Base-by-base conservation (phyloP, 2,888 invertebrate genomes). In the Sphaerophoria taeniata region DNA sequence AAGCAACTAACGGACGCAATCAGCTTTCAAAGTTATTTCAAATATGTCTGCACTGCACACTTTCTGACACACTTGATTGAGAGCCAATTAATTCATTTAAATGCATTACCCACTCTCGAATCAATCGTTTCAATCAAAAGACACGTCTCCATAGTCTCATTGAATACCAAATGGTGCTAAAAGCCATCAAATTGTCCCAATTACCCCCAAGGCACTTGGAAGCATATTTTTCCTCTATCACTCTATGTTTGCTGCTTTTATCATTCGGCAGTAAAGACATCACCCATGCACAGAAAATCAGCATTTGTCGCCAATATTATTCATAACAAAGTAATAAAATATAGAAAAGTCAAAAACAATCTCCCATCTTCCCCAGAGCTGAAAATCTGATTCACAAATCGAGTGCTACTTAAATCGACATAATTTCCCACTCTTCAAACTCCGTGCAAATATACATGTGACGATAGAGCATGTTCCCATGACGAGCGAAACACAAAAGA, bases 401-500 rank as follows among this genome's bases (percentile, higher is more conserved):
- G 65, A 65, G 65, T 51, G 53, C 67, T 53, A 67, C 53, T 67
- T 53, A 67, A 39, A 24, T 53, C 39, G 67, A 67, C 67, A 67
- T 65, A 65, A 65, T 65, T 65, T 36, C 11, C 2, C 34, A 49
- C 16, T 2, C 36, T 49, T 49, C 33, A 49, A 47, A 33, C 9
- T 47, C 51, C n/a, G 31, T 11, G 9, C 6, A 9, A 11, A n/a
- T 5, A 9, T 1, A 12, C 43, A 6, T 0, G 0, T 33, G 24
- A 3, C 7, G 9, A 2, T 1, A 3, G 9, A 14, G 6, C 11
- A 33, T 47, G 7, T 14, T 11, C 31, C 11, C 39, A 43, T 45
- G n/a, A 67, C 51, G 53, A 51, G 34, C 24, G 34, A 51, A 70
- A 63, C 74, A 65, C 45, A 12, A 63, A 69, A 79, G 75, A 71